Conservation (phyloP, 2,797 vertebrate genomes). For the Sebastolobus alascanus region DNA sequence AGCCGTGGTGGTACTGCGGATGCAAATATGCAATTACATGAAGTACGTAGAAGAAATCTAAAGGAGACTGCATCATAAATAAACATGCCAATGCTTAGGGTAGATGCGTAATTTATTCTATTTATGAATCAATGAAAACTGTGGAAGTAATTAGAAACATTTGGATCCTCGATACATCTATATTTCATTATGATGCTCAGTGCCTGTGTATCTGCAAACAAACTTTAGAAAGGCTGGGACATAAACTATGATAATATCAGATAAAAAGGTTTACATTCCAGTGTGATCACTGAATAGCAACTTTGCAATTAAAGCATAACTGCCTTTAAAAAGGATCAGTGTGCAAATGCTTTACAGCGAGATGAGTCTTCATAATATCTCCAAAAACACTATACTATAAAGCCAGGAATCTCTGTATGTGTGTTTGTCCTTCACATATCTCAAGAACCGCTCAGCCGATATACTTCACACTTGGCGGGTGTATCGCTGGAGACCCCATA, state of each 20-base stretch:
- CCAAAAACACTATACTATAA: background rate
- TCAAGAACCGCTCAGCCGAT: too few relatives aligned
- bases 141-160: constrained; percentile 78
- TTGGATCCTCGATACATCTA: constrained; percentile 66
- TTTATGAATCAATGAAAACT: constrained; percentile 76
- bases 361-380: constrained; percentile 13
- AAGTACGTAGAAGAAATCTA: constrained; percentile 72
- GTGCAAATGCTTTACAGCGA: background rate
- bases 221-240: constrained; percentile 39
- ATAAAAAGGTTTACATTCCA: constrained; percentile 54
- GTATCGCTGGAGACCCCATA: too few relatives aligned
- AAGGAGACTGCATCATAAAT: constrained; percentile 78
- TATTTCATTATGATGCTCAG: constrained; percentile 60
- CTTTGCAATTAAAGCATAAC: constrained; percentile 35
- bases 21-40: constrained; percentile 81
- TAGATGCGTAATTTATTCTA: constrained; percentile 79
- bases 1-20: constrained; percentile 49
- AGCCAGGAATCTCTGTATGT: too few relatives aligned
- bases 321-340: constrained; percentile 9
- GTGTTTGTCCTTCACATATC: too few relatives aligned
- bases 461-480: too few relatives aligned
- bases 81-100: constrained; percentile 73
- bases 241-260: constrained; percentile 51
- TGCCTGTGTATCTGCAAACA: constrained; percentile 63
- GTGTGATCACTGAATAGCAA: constrained; percentile 35